phyloP scores from a whole-genome alignment of 2,888 invertebrate species.

The Drosophila aldrichi region DNA sequence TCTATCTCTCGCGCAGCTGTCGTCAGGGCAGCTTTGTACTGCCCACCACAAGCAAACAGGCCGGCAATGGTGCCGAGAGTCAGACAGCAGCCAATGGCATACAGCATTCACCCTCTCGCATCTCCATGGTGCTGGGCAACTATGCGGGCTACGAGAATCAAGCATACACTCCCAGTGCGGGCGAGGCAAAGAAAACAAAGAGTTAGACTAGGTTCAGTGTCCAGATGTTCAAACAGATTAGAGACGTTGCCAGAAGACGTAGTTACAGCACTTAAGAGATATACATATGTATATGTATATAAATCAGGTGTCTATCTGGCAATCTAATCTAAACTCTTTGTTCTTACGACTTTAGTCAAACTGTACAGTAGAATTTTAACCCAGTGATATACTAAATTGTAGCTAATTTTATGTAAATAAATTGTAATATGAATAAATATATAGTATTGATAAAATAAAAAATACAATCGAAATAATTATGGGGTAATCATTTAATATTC shows the following conservation, averaged over 20 bases:
- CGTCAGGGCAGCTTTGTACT: constrained; percentile 70
- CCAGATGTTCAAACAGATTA: background rate
- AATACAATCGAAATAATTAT: background rate
- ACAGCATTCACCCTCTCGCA: constrained; percentile 80
- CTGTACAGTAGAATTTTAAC: constrained; percentile 49
- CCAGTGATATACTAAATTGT: constrained; percentile 71
- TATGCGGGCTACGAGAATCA: constrained; percentile 82
- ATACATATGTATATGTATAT: background rate
- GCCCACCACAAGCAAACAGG: constrained; percentile 69
- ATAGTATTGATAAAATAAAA: background rate
- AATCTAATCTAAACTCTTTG: constrained; percentile 3
- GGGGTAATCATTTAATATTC: background rate
- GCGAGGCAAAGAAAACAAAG: constrained; percentile 45
- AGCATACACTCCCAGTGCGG: constrained; percentile 70
- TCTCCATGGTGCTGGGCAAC: constrained; percentile 84
- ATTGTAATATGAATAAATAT: constrained; percentile 17
- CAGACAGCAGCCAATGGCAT: constrained; percentile 65
- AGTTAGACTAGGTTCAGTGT: constrained; percentile 30
- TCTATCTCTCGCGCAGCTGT: constrained; percentile 74
- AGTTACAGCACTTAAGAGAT: background rate
- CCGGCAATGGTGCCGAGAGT: constrained; percentile 27
- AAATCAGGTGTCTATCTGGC: background rate
- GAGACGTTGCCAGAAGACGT: background rate
- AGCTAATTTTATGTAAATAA: constrained; percentile 48
- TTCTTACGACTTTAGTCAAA: constrained; percentile 51